Evolutionary conservation across 2,113 vertebrate genomes (phyloP).

Genomic region (Campylomormyrus tamandua): DNA sequence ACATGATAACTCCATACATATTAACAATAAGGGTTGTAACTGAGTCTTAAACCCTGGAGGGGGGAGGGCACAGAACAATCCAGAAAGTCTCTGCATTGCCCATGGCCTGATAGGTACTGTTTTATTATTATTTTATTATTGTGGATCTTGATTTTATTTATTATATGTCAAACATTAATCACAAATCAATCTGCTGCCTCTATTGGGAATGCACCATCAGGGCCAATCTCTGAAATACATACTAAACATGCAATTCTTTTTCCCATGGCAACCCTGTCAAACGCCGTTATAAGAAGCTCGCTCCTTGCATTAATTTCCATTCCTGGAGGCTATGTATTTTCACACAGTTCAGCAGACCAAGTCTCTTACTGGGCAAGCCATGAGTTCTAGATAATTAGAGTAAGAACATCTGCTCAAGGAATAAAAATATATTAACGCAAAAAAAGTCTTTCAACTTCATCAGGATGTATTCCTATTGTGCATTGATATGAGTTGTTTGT

Average conservation of each 20-base stretch:
- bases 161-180: background rate
- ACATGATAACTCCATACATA: background rate
- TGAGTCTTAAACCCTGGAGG: background rate
- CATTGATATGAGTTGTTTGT: background rate
- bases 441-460: background rate
- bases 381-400: background rate
- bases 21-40: background rate
- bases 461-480: background rate
- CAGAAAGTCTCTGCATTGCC: background rate
- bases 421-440: background rate
- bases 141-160: background rate
- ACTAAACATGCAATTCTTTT: constrained; percentile 3
- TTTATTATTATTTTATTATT: background rate
- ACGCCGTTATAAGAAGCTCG: background rate
- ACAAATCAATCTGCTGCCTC: background rate
- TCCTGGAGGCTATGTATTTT: background rate
- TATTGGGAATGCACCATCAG: background rate
- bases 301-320: background rate
- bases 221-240: background rate
- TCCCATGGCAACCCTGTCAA: background rate
- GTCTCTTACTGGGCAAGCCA: background rate
- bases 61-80: background rate
- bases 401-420: constrained; percentile 4
- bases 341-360: constrained; percentile 5
- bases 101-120: background rate